Evolutionary conservation across 1,140 invertebrate genomes (phyloP), one percentile per base, ranked within the genome.

Genomic region (Sarcophaga bullata): DNA sequence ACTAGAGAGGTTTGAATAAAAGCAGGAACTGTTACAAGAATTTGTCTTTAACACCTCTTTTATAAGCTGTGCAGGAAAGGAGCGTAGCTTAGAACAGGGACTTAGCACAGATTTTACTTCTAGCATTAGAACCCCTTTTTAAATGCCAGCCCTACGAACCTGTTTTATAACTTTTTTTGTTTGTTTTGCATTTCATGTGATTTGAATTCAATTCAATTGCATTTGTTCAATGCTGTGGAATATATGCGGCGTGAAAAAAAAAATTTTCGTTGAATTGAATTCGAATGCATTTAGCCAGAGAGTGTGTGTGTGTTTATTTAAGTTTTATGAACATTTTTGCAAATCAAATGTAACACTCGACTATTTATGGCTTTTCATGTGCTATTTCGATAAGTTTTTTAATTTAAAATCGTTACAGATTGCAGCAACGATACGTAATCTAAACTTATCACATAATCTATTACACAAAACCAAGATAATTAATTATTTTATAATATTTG

Each of bases 1-100:
- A 37, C 25, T 37, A 37, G 25, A 37, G 25, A 37, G 25, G 1
- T 37, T 37, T 37, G 25, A 37, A 37, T 2, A 37, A 37, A 37
- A 37, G 4, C 1, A 37, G 25, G 25, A 58, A 58, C 13, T n/a
- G 15, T 58, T 58, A 68, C n/a, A 68, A 8, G 62, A 68, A 68
- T 68, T 68, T 68, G 17, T 68, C 19, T 68, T 68, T 68, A 68
- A 68, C 62, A 68, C 62, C 62, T 68, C 10, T 68, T 68, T 68
- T 25, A 17, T 68, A 19, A 19, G n/a, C n/a, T 68, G n/a, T 9
- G 19, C n/a, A 52, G 5, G n/a, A 2, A n/a, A 25, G 9, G 17
- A 19, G n/a, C 17, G 62, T 68, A 19, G 62, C 10, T 17, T 10
- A 52, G 6, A 52, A 0, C 4, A 37, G 25, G 25, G 25, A 37